A percentile compares a stretch with the other conserved stretches of the same genome.
Conservation (phyloP, 2,113 vertebrate genomes). For the Halichoerus grypus region DNA sequence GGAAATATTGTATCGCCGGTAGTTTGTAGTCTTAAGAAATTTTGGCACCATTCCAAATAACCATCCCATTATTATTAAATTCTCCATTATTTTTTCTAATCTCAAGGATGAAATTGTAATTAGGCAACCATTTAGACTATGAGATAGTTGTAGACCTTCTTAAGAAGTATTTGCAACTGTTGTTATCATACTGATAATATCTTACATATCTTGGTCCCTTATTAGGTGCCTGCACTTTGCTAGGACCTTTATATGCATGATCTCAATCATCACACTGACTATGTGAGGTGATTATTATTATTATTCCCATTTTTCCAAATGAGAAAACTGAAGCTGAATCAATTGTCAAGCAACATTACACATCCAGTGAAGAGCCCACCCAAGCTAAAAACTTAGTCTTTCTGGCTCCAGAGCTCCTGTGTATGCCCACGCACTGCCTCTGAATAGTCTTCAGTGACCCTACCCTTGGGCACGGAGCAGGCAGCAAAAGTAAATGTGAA, state of each 20-base stretch:
- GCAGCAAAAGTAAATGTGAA: neutral
- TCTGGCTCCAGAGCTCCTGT: neutral
- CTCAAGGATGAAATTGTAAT: constrained; percentile 43
- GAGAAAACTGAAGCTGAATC: neutral
- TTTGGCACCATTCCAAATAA: constrained; percentile 1
- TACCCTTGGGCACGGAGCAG: neutral
- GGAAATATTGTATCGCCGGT: constrained; percentile 47
- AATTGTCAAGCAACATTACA: neutral
- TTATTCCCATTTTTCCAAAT: neutral
- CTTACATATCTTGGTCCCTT: neutral
- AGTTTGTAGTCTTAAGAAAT: constrained; percentile 68
- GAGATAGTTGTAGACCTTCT: neutral
- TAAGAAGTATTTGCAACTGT: neutral
- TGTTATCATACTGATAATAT: neutral
- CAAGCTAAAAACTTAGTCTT: neutral
- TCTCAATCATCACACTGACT: neutral
- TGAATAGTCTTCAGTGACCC: neutral
- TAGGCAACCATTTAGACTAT: constrained; percentile 15
- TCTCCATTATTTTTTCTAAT: constrained; percentile 22
- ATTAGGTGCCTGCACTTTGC: neutral
- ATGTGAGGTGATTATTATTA: neutral
- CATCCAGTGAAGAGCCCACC: neutral
- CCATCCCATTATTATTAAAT: constrained; percentile 48
- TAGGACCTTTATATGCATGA: neutral
- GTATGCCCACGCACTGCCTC: neutral